Evolutionary conservation across 2,797 vertebrate species (phyloP).

Genomic region (Neomorphus geoffroyi): DNA sequence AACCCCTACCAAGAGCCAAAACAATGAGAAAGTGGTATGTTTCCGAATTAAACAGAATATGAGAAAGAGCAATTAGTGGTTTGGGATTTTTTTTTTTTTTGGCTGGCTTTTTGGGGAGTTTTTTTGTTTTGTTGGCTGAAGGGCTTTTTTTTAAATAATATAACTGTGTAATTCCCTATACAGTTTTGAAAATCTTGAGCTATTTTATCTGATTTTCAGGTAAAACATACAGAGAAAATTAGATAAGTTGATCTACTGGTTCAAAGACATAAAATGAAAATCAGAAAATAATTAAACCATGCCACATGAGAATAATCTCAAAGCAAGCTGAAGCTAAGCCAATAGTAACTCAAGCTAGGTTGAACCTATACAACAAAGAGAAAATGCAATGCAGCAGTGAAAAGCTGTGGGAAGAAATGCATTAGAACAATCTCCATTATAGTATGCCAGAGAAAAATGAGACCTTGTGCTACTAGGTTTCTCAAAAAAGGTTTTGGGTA

Average conservation of each 20-base stretch:
- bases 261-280: constrained; percentile 56
- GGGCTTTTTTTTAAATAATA: not conserved
- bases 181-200: not conserved
- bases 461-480: not conserved
- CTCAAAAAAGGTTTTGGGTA: constrained; percentile 3
- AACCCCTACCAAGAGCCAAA: not conserved
- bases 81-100: not conserved
- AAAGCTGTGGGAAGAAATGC: constrained; percentile 24
- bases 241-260: not conserved
- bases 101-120: not conserved
- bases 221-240: constrained; percentile 14
- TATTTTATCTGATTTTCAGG: constrained; percentile 23
- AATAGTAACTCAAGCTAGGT: constrained; percentile 57
- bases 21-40: not conserved
- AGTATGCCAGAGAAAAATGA: constrained; percentile 14
- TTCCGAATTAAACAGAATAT: not conserved
- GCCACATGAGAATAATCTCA: constrained; percentile 45
- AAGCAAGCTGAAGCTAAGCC: constrained; percentile 51
- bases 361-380: constrained; percentile 63
- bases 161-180: not conserved
- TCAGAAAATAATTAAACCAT: constrained; percentile 67
- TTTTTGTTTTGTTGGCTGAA: not conserved
- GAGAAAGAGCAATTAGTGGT: not conserved
- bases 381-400: constrained; percentile 25
- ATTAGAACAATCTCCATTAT: constrained; percentile 24